Evolutionary conservation across 2,113 vertebrate species (phyloP).

Genomic region (Odontophorus gujanensis): DNA sequence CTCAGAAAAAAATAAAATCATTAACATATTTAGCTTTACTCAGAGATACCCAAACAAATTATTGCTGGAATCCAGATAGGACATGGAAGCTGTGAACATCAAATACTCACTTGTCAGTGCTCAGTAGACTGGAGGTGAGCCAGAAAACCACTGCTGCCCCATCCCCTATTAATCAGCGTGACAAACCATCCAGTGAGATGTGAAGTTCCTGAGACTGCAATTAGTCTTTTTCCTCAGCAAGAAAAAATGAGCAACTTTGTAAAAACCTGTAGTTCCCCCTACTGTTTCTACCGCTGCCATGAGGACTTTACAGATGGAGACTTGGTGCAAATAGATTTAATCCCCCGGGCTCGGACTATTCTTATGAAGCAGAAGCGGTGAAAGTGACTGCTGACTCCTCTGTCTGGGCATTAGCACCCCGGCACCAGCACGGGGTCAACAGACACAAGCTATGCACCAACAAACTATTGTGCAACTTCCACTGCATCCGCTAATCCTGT

Average conservation of each 20-base stretch:
- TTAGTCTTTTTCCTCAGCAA: slow-evolving; percentile 46
- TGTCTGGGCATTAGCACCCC: slow-evolving; percentile 64
- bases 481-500: slow-evolving; percentile 28
- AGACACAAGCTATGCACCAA: slow-evolving; percentile 47
- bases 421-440: slow-evolving; percentile 46
- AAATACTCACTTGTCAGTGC: slow-evolving; percentile 33
- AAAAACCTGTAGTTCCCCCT: background rate
- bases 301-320: background rate
- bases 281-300: background rate
- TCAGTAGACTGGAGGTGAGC: background rate
- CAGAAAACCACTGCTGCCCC: background rate
- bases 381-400: slow-evolving; percentile 69
- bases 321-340: slow-evolving; percentile 10
- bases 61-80: background rate
- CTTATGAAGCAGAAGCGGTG: slow-evolving; percentile 24
- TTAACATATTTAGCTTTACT: background rate
- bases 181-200: background rate
- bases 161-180: background rate
- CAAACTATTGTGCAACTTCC: slow-evolving; percentile 46
- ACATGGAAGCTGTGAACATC: background rate
- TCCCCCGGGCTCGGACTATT: background rate
- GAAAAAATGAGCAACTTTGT: background rate
- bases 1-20: background rate
- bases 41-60: background rate
- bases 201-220: slow-evolving; percentile 56